Conservation (phyloP, 2,888 invertebrate genomes). For the Galeopsomyia nigrocyanea region DNA sequence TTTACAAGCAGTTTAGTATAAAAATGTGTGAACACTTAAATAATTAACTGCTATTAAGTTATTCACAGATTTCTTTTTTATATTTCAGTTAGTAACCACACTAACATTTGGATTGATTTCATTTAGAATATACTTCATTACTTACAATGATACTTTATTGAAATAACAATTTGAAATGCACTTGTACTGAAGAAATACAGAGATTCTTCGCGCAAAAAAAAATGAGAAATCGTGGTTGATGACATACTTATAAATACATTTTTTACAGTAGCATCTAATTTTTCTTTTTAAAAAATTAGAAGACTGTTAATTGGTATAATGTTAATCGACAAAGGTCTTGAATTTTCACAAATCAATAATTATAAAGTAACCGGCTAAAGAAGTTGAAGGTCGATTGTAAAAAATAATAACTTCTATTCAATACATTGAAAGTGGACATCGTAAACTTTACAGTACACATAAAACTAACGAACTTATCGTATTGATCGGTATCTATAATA, state of each 20-base stretch:
- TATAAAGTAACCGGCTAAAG: too few relatives aligned
- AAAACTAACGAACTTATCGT: too few relatives aligned
- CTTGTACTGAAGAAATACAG: neutral
- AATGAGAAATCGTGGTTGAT: slow-evolving; percentile 11
- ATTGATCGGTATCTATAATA: too few relatives aligned
- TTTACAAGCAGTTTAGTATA: slow-evolving; percentile 40
- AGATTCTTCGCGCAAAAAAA: slow-evolving; percentile 21
- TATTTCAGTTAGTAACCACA: slow-evolving; percentile 9
- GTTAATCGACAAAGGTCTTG: too few relatives aligned
- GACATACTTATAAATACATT: neutral
- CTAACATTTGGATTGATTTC: slow-evolving; percentile 9
- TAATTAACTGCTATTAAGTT: slow-evolving; percentile 1
- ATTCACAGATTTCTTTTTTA: slow-evolving; percentile 17
- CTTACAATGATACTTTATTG: slow-evolving; percentile 2
- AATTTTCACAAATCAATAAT: too few relatives aligned
- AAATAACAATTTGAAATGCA: slow-evolving; percentile 11
- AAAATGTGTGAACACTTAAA: slow-evolving; percentile 27
- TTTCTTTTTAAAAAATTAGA: slow-evolving; percentile 8
- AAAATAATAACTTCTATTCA: too few relatives aligned
- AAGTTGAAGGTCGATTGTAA: too few relatives aligned
- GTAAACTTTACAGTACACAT: too few relatives aligned
- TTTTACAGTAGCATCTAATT: slow-evolving; percentile 32
- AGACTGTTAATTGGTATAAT: too few relatives aligned
- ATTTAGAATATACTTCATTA: slow-evolving; percentile 8
- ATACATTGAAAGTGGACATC: too few relatives aligned